Conservation (phyloP, 2,113 vertebrate species). For the Galbula dea region DNA sequence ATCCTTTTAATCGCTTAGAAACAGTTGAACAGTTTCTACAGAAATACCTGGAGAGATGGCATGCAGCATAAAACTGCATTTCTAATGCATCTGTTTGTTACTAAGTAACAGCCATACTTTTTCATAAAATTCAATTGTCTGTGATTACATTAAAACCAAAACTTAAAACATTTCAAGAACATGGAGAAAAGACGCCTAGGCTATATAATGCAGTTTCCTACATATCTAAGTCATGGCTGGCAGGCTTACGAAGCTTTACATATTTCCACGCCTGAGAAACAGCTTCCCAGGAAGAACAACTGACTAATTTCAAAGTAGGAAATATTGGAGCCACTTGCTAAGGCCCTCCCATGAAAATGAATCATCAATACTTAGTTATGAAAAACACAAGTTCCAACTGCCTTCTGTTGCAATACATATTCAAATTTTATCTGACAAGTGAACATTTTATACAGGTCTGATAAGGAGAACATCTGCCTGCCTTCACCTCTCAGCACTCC, state of each 20-base stretch:
- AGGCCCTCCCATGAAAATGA: neutral
- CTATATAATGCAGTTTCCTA: neutral
- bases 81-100: neutral
- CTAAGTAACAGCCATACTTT: neutral
- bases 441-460: neutral
- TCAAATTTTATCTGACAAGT: neutral
- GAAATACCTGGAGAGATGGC: neutral
- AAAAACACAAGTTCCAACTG: neutral
- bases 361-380: neutral
- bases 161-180: neutral
- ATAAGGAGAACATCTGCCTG: neutral
- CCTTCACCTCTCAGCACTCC: neutral
- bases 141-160: neutral
- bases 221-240: neutral
- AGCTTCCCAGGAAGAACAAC: neutral
- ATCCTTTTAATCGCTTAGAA: constrained; percentile 5
- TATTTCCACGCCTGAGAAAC: neutral
- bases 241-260: neutral
- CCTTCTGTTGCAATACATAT: neutral
- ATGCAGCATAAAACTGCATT: neutral
- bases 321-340: neutral
- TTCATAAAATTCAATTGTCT: neutral
- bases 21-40: neutral
- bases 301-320: neutral
- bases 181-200: neutral